Evolutionary conservation across 2,888 invertebrate genomes (phyloP).

Genomic region (Dendrolimus houi): DNA sequence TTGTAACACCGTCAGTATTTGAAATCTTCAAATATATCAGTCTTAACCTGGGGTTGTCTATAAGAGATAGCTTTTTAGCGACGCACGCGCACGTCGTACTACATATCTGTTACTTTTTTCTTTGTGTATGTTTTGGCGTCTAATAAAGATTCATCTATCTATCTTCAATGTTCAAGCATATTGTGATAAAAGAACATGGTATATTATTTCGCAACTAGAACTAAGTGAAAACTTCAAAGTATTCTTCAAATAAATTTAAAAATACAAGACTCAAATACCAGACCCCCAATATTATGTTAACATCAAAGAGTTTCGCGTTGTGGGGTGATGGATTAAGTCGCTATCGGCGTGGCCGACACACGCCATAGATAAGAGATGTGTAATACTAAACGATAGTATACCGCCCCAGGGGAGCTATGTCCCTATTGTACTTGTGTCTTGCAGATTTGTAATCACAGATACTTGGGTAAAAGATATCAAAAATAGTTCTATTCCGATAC

Average conservation of each 20-base stretch:
- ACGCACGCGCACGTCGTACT: too few species aligned
- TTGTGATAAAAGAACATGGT: too few species aligned
- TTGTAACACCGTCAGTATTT: too few species aligned
- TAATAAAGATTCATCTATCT: too few species aligned
- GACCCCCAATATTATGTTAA: conserved; percentile 9
- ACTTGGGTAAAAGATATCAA: neutral
- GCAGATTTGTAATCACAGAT: conserved; percentile 2
- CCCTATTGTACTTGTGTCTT: neutral
- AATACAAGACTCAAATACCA: neutral
- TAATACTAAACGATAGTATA: conserved; percentile 5
- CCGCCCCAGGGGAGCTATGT: conserved; percentile 1
- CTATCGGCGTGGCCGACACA: conserved; percentile 52
- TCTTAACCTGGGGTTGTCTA: too few species aligned
- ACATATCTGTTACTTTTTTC: too few species aligned
- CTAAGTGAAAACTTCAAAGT: neutral
- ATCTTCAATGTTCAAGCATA: too few species aligned
- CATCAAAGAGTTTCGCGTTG: conserved; percentile 51
- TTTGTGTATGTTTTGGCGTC: too few species aligned
- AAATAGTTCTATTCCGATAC: neutral
- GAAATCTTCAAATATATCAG: too few species aligned
- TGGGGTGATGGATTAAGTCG: conserved; percentile 59
- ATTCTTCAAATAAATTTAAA: neutral
- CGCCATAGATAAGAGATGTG: conserved; percentile 43
- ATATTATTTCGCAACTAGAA: neutral
- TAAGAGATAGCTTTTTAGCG: too few species aligned